Evolutionary conservation across 2,113 vertebrate species (phyloP), one percentile per base, ranked within the genome.

Genomic region (Entomyzon cyanotis): DNA sequence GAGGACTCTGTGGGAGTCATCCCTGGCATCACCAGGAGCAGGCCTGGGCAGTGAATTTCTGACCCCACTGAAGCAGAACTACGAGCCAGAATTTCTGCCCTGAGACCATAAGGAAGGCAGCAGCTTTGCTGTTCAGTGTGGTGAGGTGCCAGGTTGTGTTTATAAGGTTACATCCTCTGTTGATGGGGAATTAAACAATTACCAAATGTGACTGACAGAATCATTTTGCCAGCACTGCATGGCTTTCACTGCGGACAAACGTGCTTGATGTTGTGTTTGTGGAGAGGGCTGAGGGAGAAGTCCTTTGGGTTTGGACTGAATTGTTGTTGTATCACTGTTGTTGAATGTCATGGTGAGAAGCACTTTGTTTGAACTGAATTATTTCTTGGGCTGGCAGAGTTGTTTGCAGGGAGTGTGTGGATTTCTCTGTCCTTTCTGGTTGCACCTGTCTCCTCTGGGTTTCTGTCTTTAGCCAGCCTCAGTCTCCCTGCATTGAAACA

Each of bases 1-100:
- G 22, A 2, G 2, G 15, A 7, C 17, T 58, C 24, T 20, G 0
- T 6, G 33, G 52, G 14, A 63, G 30, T 9, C 42, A 13, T 15
- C 56, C 46, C n/a, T 4, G 9, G 44, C 33, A 68, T 39, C 17
- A 12, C 39, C 35, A 46, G 42, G 39, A 47, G 58, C 62, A 58
- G 41, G 15, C 2, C 4, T 7, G 9, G 70, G 44, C 62, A 50
- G 25, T 1, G 59, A 64, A 58, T 76, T 88, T 55, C 49, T 91
- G 71, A 56, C 27, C 30, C 35, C 17, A 1, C 62, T 60, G 42
- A 24, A 67, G 88, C 23, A 27, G 35, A 93, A 3, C n/a, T 75
- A n/a, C 4, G 2, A 60, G 52, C 23, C 33, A 46, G 59, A 22
- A 18, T 53, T 58, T 58, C 60, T 73, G 56, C 31, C 59, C n/a